Evolutionary conservation across 2,888 invertebrate genomes (phyloP), one percentile per base, ranked within the genome.

Genomic region (Germaria angustata): DNA sequence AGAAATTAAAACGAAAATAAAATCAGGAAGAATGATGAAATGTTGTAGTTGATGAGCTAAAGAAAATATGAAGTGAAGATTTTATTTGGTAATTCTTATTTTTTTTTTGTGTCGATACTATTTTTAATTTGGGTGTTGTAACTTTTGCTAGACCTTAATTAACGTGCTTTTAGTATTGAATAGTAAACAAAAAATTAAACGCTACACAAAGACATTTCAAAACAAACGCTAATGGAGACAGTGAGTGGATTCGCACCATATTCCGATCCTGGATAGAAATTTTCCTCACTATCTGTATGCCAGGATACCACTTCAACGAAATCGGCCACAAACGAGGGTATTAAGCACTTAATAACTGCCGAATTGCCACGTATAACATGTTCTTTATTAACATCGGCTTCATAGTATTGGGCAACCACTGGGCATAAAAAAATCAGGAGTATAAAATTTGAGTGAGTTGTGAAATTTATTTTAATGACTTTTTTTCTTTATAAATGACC

Each of bases 311-410:
- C 96, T 88, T 93, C 94, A 84, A 98, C 96, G 91, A 97, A 98
- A 92, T 98, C 97, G 84, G 96, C 96, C 84, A 98, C 97, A 92
- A 97, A 98, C 66, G 96, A 96, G 36, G 98, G 98, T 88, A 97
- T 95, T 87, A 96, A 95, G 92, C 97, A 97, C 92, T 97, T 97
- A 88, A 97, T 93, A 84, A 97, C 95, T 39, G 96, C 97, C 51
- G 96, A 94, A 90, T 97, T 97, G 81, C 97, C 96, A 81, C 95
- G 93, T 87, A 97, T 97, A 57, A 97, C 96, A 91, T 97, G 96
- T 91, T 97, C 97, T 92, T 97, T 95, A 92, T 96, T 96, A 84
- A 97, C 97, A 92, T 97, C 97, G 65, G 96, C 96, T 92, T 96
- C 96, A 92, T 96, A 97, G 92, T 95, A 95, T 90, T 97, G 97